Evolutionary conservation across 2,797 vertebrate genomes (phyloP).

Genomic region (Typhlichthys subterraneus): DNA sequence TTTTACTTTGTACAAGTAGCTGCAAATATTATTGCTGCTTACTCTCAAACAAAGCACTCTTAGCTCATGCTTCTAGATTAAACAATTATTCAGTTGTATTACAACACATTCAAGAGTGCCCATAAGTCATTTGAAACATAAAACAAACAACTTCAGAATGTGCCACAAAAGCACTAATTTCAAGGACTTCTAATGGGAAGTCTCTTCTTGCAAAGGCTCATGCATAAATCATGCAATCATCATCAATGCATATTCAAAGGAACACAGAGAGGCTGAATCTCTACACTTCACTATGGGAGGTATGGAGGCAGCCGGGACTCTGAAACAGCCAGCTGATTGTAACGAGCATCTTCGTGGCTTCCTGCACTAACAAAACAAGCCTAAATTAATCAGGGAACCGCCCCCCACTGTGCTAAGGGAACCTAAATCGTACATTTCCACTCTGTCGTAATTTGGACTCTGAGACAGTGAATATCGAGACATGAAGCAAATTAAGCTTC

Average conservation of each 20-base stretch:
- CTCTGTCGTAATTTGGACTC: constrained; percentile 71
- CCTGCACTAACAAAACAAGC: constrained; percentile 78
- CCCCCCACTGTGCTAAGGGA: constrained; percentile 70
- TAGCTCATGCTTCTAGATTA: constrained; percentile 43
- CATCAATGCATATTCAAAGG: constrained; percentile 73
- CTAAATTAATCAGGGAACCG: constrained; percentile 77
- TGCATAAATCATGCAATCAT: constrained; percentile 86
- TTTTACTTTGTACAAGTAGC: constrained; percentile 53
- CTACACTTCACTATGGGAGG: constrained; percentile 68
- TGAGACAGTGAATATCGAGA: constrained; percentile 56
- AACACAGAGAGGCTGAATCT: constrained; percentile 54
- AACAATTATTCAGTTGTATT: constrained; percentile 36
- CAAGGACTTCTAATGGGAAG: constrained; percentile 51
- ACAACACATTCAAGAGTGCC: constrained; percentile 31
- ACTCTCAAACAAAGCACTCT: constrained; percentile 55
- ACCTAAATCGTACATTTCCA: constrained; percentile 53
- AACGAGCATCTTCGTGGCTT: constrained; percentile 78
- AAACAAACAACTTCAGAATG: constrained; percentile 61
- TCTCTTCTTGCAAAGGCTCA: constrained; percentile 68
- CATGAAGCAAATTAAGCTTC: constrained; percentile 57
- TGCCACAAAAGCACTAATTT: constrained; percentile 65
- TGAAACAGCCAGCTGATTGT: constrained; percentile 80
- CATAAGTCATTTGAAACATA: constrained; percentile 33
- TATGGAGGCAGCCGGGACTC: constrained; percentile 64
- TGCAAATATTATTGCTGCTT: constrained; percentile 53